Conservation (phyloP, 2,888 invertebrate species). For the Mystacides longicornis region DNA sequence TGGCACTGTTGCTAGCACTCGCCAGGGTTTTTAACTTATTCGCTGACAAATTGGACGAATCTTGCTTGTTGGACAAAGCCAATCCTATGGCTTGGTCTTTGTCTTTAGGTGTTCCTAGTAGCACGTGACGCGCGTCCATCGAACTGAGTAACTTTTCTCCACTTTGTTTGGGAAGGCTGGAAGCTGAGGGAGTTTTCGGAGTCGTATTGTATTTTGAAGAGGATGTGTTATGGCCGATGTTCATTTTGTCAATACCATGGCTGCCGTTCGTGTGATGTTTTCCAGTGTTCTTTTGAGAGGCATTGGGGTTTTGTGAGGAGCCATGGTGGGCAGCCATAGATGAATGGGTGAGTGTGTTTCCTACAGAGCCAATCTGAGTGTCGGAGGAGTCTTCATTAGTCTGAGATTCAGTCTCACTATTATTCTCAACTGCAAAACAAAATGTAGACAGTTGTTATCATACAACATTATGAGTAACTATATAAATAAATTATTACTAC, state of each 20-base stretch:
- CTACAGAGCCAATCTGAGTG: constrained; percentile 51
- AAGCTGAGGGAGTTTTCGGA: constrained; percentile 39
- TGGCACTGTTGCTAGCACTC: constrained; percentile 45
- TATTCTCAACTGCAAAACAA: constrained; percentile 76
- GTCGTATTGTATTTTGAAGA: constrained; percentile 36
- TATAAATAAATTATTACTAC: too few relatives aligned
- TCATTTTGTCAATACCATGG: constrained; percentile 35
- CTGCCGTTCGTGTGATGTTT: constrained; percentile 45
- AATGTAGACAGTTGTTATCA: too few relatives aligned
- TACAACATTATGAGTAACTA: too few relatives aligned
- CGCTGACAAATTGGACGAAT: constrained; percentile 40
- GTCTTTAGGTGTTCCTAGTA: constrained; percentile 44
- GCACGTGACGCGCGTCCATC: constrained; percentile 39
- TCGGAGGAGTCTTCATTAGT: constrained; percentile 69
- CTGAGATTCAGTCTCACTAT: constrained; percentile 84
- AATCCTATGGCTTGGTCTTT: constrained; percentile 37
- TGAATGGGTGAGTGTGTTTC: constrained; percentile 35
- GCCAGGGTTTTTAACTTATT: constrained; percentile 47
- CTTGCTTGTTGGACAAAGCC: constrained; percentile 34
- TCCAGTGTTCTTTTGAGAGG: constrained; percentile 42
- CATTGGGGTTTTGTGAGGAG: constrained; percentile 39
- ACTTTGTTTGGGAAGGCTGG: constrained; percentile 40
- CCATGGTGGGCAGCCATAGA: constrained; percentile 41
- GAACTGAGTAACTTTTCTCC: constrained; percentile 40
- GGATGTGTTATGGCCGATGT: constrained; percentile 32